Evolutionary conservation across 2,797 vertebrate genomes (phyloP).

Genomic region (Chelonia mydas): DNA sequence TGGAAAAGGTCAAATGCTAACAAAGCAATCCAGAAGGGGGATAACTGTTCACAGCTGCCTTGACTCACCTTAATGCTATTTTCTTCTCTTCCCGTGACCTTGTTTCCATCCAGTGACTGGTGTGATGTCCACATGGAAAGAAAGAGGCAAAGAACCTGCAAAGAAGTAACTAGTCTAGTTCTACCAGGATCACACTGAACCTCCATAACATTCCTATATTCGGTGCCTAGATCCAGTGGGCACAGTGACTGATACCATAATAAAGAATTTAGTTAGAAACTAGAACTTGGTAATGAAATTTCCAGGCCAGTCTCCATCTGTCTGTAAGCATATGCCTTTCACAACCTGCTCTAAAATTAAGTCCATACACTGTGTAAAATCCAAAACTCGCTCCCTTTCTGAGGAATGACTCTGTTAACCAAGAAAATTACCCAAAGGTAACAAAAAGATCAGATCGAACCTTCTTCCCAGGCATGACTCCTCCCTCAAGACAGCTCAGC

Average conservation of each 20-base stretch:
- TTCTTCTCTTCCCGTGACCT: background rate
- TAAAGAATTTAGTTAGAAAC: background rate
- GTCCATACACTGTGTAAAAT: background rate
- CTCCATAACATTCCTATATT: background rate
- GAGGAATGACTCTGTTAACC: background rate
- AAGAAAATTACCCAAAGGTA: background rate
- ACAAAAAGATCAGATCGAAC: background rate
- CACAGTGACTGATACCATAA: background rate
- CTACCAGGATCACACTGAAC: background rate
- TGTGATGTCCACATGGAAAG: background rate
- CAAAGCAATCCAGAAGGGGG: background rate
- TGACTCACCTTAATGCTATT: background rate
- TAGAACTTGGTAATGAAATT: background rate
- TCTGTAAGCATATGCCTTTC: background rate
- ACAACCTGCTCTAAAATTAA: background rate
- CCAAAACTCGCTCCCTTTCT: background rate
- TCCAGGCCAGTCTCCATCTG: background rate
- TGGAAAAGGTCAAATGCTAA: background rate
- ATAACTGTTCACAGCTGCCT: background rate
- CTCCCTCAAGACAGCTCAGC: background rate
- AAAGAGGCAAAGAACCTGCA: background rate
- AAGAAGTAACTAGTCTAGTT: background rate
- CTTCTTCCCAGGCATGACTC: background rate
- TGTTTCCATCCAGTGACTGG: background rate
- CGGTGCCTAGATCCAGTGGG: background rate